Percentiles rank a stretch among this genome's conserved stretches.
phyloP scores from a whole-genome alignment of 2,888 invertebrate species.

The Drosophila pseudotalamancana region DNA sequence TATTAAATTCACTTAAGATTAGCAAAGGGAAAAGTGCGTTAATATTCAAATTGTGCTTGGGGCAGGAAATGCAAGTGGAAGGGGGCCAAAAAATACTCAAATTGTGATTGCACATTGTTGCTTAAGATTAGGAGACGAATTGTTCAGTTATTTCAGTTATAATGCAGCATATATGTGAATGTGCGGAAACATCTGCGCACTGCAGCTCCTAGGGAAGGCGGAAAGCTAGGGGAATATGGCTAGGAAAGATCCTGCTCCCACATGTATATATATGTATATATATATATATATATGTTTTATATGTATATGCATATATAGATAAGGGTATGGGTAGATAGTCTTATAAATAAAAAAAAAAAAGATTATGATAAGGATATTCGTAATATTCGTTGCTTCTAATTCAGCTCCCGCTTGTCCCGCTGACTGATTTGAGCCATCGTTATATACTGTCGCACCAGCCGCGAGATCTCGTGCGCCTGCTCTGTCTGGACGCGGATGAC shows the following conservation, averaged over 20 bases:
- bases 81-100: background rate
- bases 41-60: no score
- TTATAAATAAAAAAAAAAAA: constrained; percentile 14
- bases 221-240: constrained; percentile 49
- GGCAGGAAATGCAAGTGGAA: background rate
- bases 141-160: constrained; percentile 13
- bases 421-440: constrained; percentile 90
- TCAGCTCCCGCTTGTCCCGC: constrained; percentile 81
- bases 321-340: background rate
- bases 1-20: constrained; percentile 26
- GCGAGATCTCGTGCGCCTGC: constrained; percentile 98
- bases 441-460: constrained; percentile 98
- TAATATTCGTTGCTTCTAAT: constrained; percentile 60
- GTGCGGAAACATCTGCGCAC: no score
- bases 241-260: constrained; percentile 14
- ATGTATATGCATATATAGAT: constrained; percentile 12
- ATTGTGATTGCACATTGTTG: constrained; percentile 62
- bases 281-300: constrained; percentile 11
- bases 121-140: constrained; percentile 45
- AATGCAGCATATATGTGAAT: constrained; percentile 1
- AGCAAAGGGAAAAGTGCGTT: constrained; percentile 5
- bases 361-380: constrained; percentile 28
- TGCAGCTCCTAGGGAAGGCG: background rate
- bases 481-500: constrained; percentile 98
- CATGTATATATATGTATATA: background rate